A percentile compares a stretch with the other conserved stretches of the same genome.
Conservation (phyloP, 1,140 invertebrate genomes). For the Zaprionus ornatus region DNA sequence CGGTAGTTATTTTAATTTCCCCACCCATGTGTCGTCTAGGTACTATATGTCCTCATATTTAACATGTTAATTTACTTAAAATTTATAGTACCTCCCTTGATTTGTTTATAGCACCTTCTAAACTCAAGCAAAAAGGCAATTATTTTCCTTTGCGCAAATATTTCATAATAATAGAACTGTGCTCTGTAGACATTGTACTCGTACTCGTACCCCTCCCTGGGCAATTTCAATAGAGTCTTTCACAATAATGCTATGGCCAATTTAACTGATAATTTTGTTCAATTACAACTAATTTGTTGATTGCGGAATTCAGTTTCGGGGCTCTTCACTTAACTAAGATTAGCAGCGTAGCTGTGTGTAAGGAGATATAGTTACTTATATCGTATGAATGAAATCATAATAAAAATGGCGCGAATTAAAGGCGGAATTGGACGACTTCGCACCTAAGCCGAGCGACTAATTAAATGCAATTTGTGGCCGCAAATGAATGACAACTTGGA, state of each 20-base stretch:
- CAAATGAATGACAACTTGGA: constrained; percentile 8
- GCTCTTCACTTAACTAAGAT: constrained; percentile 9
- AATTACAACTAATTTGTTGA: constrained; percentile 40
- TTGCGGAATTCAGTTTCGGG: constrained; percentile 17
- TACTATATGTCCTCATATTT: no score
- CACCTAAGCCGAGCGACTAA: constrained; percentile 11
- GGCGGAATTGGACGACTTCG: not conserved
- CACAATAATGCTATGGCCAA: constrained; percentile 33
- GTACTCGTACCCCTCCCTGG: not conserved
- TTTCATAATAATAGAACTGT: constrained; percentile 15
- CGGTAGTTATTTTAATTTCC: no score
- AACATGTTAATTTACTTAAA: not conserved
- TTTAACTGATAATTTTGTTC: constrained; percentile 24
- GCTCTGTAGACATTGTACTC: constrained; percentile 1
- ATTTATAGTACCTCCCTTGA: not conserved
- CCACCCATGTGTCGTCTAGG: no score
- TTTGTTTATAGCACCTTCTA: not conserved
- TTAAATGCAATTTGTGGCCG: constrained; percentile 14
- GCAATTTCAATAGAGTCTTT: constrained; percentile 2
- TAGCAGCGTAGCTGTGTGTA: not conserved
- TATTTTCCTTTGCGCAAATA: not conserved
- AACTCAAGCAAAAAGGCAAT: not conserved
- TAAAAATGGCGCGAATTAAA: constrained; percentile 1
- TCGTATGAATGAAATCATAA: constrained; percentile 4
- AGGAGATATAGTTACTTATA: not conserved